phyloP scores from a whole-genome alignment of 2,888 invertebrate genomes.

The Drosophila infuscata region DNA sequence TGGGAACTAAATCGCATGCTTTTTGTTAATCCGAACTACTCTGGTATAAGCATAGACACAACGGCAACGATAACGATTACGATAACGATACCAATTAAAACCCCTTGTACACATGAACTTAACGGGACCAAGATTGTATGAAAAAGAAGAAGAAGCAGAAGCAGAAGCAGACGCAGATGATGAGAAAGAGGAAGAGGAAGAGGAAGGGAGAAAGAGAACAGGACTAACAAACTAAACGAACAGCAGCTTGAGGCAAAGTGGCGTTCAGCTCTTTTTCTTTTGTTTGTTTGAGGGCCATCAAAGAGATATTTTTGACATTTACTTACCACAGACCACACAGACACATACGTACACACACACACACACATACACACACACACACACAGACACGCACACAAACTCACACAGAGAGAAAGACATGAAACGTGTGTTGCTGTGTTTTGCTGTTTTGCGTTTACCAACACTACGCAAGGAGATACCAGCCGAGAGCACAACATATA shows the following conservation, averaged over 20 bases:
- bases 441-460: constrained; percentile 40
- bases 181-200: neutral
- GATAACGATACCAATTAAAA: constrained; percentile 37
- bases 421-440: constrained; percentile 26
- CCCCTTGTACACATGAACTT: constrained; percentile 13
- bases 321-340: constrained; percentile 44
- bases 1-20: constrained; percentile 49
- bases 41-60: constrained; percentile 3
- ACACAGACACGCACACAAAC: constrained; percentile 1
- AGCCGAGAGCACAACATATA: constrained; percentile 29
- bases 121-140: constrained; percentile 1
- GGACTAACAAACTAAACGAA: constrained; percentile 32
- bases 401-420: neutral
- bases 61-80: constrained; percentile 32
- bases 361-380: constrained; percentile 5
- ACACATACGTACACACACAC: constrained; percentile 12
- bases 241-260: constrained; percentile 54
- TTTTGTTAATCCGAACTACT: constrained; percentile 23
- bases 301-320: constrained; percentile 61
- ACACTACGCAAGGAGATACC: constrained; percentile 37
- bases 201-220: neutral
- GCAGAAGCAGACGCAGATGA: neutral
- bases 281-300: constrained; percentile 57
- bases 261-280: constrained; percentile 37
- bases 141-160: neutral